Conservation (phyloP, 2,888 invertebrate genomes). For the Celastrina argiolus region DNA sequence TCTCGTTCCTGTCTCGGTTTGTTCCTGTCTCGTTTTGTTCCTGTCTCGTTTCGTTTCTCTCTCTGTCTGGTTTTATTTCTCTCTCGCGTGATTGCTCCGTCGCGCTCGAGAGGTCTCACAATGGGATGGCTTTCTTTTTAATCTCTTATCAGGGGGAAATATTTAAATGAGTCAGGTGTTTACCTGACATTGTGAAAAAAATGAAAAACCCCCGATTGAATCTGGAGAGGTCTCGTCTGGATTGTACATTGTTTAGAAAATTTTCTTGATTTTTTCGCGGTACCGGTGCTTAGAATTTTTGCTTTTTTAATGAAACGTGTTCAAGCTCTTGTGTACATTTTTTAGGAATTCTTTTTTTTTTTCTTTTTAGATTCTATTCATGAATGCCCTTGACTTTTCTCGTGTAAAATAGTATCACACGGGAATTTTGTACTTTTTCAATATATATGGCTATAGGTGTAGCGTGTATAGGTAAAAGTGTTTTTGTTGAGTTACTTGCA, state of each 20-base stretch:
- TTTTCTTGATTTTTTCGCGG: background rate
- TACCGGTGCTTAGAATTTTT: constrained; percentile 5
- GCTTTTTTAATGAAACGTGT: constrained; percentile 10
- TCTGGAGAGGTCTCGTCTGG: constrained; percentile 16
- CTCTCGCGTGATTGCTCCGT: constrained; percentile 54
- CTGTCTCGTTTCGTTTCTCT: constrained; percentile 44
- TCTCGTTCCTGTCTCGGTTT: constrained; percentile 45
- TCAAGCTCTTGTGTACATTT: background rate
- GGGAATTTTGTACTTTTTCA: too few relatives aligned
- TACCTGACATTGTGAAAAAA: constrained; percentile 27
- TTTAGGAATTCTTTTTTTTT: background rate
- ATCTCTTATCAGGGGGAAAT: constrained; percentile 53
- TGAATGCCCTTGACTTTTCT: too few relatives aligned
- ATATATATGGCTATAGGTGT: too few relatives aligned
- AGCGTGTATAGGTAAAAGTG: too few relatives aligned
- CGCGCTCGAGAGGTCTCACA: constrained; percentile 48
- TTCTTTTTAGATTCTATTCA: background rate
- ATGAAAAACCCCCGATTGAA: constrained; percentile 7
- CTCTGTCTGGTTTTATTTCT: constrained; percentile 41
- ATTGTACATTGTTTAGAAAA: constrained; percentile 22
- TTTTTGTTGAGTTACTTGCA: too few relatives aligned
- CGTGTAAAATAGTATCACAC: too few relatives aligned
- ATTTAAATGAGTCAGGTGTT: constrained; percentile 55
- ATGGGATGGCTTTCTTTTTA: constrained; percentile 63
- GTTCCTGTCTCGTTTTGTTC: constrained; percentile 45